Base-by-base conservation (phyloP, 1,140 invertebrate genomes). In the Megalopta genalis region DNA sequence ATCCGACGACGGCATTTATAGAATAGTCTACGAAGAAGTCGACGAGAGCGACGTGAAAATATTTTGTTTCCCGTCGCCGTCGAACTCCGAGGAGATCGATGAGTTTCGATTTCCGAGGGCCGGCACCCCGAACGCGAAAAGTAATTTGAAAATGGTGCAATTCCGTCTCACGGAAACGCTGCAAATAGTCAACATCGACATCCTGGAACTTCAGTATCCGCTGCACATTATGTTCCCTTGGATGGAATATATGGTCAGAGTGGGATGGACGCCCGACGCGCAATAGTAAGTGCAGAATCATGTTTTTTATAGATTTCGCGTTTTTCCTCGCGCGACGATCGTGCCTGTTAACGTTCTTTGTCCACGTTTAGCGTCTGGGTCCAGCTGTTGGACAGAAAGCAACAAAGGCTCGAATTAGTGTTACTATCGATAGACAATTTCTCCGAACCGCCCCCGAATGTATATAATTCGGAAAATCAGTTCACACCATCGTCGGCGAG, bases 11-110 rank as follows among this genome's bases (percentile, higher is more conserved):
- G 95, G 95, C 76, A 92, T 96, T 39, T 99, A 97, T 93, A 95
- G 97, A 87, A 97, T 99, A 92, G 94, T 99, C 21, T 99, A 98
- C 90, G 98, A 99, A 93, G 98, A 99, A 93, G 97, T 99, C 0
- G 98, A 99, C 89, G 98, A 99, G 91, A 96, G 96, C 75, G 96
- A 97, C 77, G 98, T 99, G 14, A 98, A 98, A 87, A 95, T 99
- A 80, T 96, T 98, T 86, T 96, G 96, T 90, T 97, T 98, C 85
- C 96, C 97, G 1, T 97, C 96, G 4, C 96, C 96, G 10, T 95
- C 95, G 60, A 95, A 95, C 85, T 95, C 95, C 32, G 96, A 96
- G 2, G 96, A 97, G 84, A 94, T 97, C 14, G 98, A 99, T 90
- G 96, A 98, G 90, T 99, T 97, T 91, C 95, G 98, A 69, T 99